Percentiles rank a stretch among this genome's conserved stretches.
Evolutionary conservation across 1,140 invertebrate species (phyloP).

Genomic region (Neuroterus valhalla): DNA sequence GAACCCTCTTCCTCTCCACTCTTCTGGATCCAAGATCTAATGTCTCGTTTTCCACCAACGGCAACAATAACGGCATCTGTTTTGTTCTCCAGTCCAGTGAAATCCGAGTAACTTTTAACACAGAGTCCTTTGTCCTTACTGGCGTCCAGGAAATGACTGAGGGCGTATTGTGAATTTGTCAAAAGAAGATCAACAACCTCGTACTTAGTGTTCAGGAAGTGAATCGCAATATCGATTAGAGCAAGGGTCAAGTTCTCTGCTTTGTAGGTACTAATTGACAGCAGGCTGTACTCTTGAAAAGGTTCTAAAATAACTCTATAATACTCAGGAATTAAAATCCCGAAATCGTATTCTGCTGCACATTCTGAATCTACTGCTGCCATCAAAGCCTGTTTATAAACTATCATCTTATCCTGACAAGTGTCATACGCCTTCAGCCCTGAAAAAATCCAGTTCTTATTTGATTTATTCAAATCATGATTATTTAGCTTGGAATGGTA

Average conservation of each 20-base stretch:
- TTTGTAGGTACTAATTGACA: conserved; percentile 61
- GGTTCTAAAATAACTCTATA: conserved; percentile 59
- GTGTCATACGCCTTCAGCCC: conserved; percentile 68
- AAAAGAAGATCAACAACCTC: conserved; percentile 61
- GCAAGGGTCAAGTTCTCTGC: conserved; percentile 57
- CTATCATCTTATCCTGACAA: conserved; percentile 62
- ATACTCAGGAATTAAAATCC: conserved; percentile 58
- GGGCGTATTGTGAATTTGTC: conserved; percentile 42
- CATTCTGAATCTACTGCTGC: conserved; percentile 62
- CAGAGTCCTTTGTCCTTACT: conserved; percentile 63
- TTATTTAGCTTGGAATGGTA: no score
- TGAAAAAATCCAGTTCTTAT: conserved; percentile 40
- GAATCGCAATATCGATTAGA: conserved; percentile 56
- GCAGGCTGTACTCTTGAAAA: conserved; percentile 57
- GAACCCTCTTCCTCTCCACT: conserved; percentile 36
- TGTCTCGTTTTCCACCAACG: conserved; percentile 54
- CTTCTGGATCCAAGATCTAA: conserved; percentile 60
- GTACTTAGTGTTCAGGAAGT: conserved; percentile 61
- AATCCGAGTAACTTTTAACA: conserved; percentile 56
- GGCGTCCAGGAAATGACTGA: conserved; percentile 53
- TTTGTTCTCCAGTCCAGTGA: conserved; percentile 37
- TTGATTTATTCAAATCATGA: not conserved
- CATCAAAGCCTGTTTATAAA: conserved; percentile 64
- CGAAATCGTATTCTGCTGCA: conserved; percentile 61
- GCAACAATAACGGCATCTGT: conserved; percentile 57